Evolutionary conservation across 37 sponge, comb jelly and placozoan species (phyloP).

Genomic region (Agelas oroides): DNA sequence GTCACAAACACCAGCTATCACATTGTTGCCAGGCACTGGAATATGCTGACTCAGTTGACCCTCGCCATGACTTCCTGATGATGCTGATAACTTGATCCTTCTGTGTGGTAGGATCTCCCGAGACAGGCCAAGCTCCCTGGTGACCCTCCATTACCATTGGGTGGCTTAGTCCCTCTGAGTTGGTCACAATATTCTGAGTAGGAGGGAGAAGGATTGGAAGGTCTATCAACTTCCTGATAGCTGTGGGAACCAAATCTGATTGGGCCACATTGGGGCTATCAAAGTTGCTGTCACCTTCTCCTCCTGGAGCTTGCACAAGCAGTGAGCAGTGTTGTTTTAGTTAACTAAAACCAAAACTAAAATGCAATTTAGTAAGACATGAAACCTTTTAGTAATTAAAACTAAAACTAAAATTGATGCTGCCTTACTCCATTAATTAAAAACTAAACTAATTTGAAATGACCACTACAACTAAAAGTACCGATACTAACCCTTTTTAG

Average conservation of each 20-base stretch:
- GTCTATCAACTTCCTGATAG: slow-evolving; percentile 4
- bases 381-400: no score
- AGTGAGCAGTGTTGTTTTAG: no score
- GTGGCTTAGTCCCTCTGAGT: slow-evolving; percentile 11
- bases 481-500: no score
- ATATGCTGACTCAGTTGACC: slow-evolving; percentile 32
- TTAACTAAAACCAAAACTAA: no score
- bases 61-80: slow-evolving; percentile 38
- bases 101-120: slow-evolving; percentile 19
- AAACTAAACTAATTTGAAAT: no score
- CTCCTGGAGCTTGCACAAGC: slow-evolving; percentile 2
- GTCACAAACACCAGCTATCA: slow-evolving; percentile 30
- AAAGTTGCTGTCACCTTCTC: background rate
- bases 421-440: no score
- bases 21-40: slow-evolving; percentile 11
- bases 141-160: slow-evolving; percentile 33
- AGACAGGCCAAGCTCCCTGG: slow-evolving; percentile 44
- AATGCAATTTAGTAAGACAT: no score
- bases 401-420: no score
- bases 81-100: slow-evolving; percentile 10
- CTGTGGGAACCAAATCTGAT: slow-evolving; percentile 40
- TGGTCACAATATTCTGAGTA: slow-evolving; percentile 3
- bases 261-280: slow-evolving; percentile 40
- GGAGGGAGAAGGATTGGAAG: slow-evolving; percentile 32
- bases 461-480: no score